Base-by-base conservation (phyloP, 1,140 invertebrate genomes). In the Nasonia vitripennis region DNA sequence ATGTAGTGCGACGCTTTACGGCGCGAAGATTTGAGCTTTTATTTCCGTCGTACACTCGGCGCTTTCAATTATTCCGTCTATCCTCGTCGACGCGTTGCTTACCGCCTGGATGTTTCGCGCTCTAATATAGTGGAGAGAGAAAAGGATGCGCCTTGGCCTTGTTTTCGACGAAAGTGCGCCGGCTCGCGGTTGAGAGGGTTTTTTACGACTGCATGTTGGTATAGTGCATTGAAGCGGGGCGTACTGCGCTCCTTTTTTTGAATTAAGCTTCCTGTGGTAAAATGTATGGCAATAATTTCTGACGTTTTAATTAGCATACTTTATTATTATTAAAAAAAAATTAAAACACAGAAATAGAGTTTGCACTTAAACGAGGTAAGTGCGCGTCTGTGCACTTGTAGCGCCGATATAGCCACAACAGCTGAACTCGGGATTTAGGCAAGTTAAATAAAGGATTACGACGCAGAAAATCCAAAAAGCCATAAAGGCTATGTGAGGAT, bases 1-100 rank as follows among this genome's bases (percentile, higher is more conserved):
- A 37, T 6, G 0, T 37, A 37, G 34, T 17, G 14, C 20, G 55
- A n/a, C 27, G 27, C 3, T 71, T 71, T 71, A 71, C 10, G 68
- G 1, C 68, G 23, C 27, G 27, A 7, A 78, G 74, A 78, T 68
- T 83, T 20, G 34, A 83, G 74, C 81, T 83, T 83, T 78, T 68
- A 83, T 83, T 68, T 68, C 37, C 37, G 17, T 14, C 23, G 62
- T 23, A 37, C 5, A 37, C 73, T 45, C 41, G 37, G 27, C 37
- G 10, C 55, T 37, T 78, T 83, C 55, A 83, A 83, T 83, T 83
- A 83, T 83, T 83, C 55, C 17, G 55, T 75, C n/a, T 83, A 67
- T 34, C 27, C 14, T 75, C 11, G 14, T 62, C 11, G 20, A n/a
- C 55, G 55, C 55, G 55, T 17, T 17, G 7, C 55, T 62, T 62